Conservation (phyloP, 2,113 vertebrate species). For the Raja brachyura region DNA sequence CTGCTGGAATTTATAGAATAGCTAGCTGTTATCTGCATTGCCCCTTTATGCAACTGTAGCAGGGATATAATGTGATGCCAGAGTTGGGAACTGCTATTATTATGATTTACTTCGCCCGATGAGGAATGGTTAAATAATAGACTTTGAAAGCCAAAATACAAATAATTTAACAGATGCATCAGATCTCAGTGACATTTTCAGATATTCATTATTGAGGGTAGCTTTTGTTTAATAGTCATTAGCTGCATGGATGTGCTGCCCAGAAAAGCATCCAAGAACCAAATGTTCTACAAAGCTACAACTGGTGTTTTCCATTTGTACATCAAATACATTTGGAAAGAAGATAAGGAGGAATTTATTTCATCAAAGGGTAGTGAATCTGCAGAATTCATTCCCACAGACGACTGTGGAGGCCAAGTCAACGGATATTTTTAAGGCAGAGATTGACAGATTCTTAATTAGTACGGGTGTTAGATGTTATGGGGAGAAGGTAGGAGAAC, state of each 20-base stretch:
- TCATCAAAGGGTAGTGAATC: too few relatives aligned
- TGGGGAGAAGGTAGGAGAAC: too few relatives aligned
- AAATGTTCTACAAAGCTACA: not conserved
- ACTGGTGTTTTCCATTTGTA: not conserved
- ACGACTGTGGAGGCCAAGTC: too few relatives aligned
- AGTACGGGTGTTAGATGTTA: too few relatives aligned
- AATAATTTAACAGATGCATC: not conserved
- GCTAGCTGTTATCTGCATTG: not conserved
- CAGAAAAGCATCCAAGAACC: not conserved
- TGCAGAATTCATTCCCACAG: too few relatives aligned
- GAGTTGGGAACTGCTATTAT: not conserved
- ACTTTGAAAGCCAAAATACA: not conserved
- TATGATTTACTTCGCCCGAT: not conserved
- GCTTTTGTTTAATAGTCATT: not conserved
- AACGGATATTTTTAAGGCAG: too few relatives aligned
- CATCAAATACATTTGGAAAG: not conserved
- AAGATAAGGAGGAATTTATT: too few relatives aligned
- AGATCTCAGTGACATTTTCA: not conserved
- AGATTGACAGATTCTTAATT: too few relatives aligned
- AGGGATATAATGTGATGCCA: not conserved
- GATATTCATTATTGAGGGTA: not conserved
- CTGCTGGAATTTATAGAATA: not conserved
- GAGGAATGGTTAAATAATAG: not conserved
- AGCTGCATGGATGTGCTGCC: not conserved
- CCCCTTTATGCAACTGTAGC: not conserved